These are phyloP conservation scores for Drosophila sordidapex DNA, from an alignment of 2,888 invertebrate species.

Conservation along the genomic window DNA sequence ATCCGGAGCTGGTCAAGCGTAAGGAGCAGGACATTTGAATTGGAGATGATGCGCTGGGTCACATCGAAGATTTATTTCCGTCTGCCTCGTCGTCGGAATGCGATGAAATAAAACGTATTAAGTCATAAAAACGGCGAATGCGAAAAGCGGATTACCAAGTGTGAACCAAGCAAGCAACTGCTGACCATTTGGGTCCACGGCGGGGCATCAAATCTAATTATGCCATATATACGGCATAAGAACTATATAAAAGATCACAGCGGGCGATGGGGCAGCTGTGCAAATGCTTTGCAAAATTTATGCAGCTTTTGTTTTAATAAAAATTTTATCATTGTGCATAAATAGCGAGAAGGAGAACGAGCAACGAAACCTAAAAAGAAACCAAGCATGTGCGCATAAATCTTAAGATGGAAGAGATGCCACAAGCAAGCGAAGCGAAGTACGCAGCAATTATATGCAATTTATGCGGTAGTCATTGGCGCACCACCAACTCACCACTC, in stretches of 20 bases:
- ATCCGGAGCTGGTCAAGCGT: slow-evolving; percentile 75
- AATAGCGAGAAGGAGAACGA: slow-evolving; percentile 45
- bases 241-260: slow-evolving; percentile 50
- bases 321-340: slow-evolving; percentile 78
- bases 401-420: slow-evolving; percentile 49
- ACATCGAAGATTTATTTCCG: slow-evolving; percentile 71
- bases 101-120: slow-evolving; percentile 80
- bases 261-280: slow-evolving; percentile 48
- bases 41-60: slow-evolving; percentile 67
- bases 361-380: slow-evolving; percentile 31
- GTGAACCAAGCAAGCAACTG: slow-evolving; percentile 58
- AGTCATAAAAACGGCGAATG: slow-evolving; percentile 72
- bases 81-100: slow-evolving; percentile 54
- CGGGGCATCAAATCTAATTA: slow-evolving; percentile 77
- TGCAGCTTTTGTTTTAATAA: slow-evolving; percentile 81
- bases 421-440: slow-evolving; percentile 13
- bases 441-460: slow-evolving; percentile 82
- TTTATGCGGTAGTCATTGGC: slow-evolving; percentile 72
- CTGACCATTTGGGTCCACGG: slow-evolving; percentile 47
- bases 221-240: slow-evolving; percentile 60
- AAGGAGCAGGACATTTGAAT: slow-evolving; percentile 73
- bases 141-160: slow-evolving; percentile 78
- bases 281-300: slow-evolving; percentile 61
- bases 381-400: slow-evolving; percentile 75
- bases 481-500: slow-evolving; percentile 9